These are phyloP conservation scores for Sphaerophoria rueppellii DNA, from an alignment of 2,888 invertebrate genomes.

Conservation along the genomic window DNA sequence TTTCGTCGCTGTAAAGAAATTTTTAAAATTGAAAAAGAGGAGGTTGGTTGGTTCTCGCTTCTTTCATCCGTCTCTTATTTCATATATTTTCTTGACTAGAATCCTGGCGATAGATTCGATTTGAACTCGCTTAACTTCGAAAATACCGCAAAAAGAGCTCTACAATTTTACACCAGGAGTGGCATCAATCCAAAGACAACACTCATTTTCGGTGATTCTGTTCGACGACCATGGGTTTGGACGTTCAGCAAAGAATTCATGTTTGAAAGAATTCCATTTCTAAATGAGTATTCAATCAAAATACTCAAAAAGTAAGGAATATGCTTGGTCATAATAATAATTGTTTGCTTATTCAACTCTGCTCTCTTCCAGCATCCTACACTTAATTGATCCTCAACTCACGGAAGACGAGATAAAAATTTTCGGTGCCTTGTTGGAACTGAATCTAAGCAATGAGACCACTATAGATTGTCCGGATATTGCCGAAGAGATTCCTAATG, in stretches of 20 bases:
- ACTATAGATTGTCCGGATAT: background rate
- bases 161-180: constrained; percentile 76
- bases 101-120: constrained; percentile 75
- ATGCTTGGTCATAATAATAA: background rate
- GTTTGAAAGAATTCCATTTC: constrained; percentile 74
- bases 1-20: constrained; percentile 79
- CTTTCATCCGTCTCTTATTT: background rate
- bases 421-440: constrained; percentile 75
- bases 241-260: constrained; percentile 78
- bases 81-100: constrained; percentile 73
- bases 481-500: constrained; percentile 6
- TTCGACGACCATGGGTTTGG: constrained; percentile 78
- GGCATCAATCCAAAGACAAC: constrained; percentile 77
- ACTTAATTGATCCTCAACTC: constrained; percentile 77
- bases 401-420: constrained; percentile 69
- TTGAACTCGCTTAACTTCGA: constrained; percentile 76
- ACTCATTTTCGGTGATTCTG: constrained; percentile 76
- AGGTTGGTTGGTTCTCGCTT: constrained; percentile 74
- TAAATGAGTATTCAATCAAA: constrained; percentile 77
- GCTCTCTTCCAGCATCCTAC: constrained; percentile 75
- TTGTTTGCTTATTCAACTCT: too few species aligned
- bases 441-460: constrained; percentile 39
- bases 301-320: constrained; percentile 77
- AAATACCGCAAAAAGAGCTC: constrained; percentile 76
- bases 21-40: constrained; percentile 78